phyloP scores from a whole-genome alignment of 2,888 invertebrate genomes.

The Marronus borbonicus region DNA sequence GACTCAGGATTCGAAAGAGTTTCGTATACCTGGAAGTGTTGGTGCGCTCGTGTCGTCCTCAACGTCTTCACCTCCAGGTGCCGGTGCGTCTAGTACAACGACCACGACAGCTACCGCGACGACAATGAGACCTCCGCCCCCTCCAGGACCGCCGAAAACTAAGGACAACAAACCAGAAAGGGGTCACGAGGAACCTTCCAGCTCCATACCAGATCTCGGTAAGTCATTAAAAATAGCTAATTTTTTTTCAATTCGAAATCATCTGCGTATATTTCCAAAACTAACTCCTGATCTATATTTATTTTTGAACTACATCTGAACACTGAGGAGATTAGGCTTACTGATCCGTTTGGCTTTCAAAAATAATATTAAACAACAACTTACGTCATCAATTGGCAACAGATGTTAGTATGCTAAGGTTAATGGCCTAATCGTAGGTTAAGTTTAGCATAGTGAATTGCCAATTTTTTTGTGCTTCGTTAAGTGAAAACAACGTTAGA shows the following conservation, averaged over 20 bases:
- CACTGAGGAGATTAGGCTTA: background rate
- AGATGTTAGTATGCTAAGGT: slow-evolving; percentile 37
- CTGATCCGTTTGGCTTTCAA: slow-evolving; percentile 13
- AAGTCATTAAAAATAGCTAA: slow-evolving; percentile 68
- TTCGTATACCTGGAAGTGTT: slow-evolving; percentile 60
- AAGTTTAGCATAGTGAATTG: slow-evolving; percentile 19
- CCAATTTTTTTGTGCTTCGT: background rate
- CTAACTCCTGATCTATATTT: background rate
- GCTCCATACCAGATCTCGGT: slow-evolving; percentile 92
- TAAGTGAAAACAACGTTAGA: background rate
- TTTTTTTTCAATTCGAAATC: background rate
- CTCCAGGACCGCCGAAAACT: slow-evolving; percentile 67
- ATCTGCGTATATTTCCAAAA: too few relatives aligned
- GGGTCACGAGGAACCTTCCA: slow-evolving; percentile 85
- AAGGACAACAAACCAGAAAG: slow-evolving; percentile 62
- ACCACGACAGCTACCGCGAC: slow-evolving; percentile 66
- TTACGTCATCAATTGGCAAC: slow-evolving; percentile 38
- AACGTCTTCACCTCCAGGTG: slow-evolving; percentile 63
- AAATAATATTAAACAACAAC: slow-evolving; percentile 38
- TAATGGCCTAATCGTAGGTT: slow-evolving; percentile 31
- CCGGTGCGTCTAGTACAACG: slow-evolving; percentile 53
- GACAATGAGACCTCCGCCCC: slow-evolving; percentile 76
- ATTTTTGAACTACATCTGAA: slow-evolving; percentile 1
- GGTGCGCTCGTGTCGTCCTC: slow-evolving; percentile 66
- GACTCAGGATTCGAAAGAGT: slow-evolving; percentile 65